Evolutionary conservation across 2,888 invertebrate species (phyloP), one percentile per base, ranked within the genome.

Genomic region (Drosophila setosimentum): DNA sequence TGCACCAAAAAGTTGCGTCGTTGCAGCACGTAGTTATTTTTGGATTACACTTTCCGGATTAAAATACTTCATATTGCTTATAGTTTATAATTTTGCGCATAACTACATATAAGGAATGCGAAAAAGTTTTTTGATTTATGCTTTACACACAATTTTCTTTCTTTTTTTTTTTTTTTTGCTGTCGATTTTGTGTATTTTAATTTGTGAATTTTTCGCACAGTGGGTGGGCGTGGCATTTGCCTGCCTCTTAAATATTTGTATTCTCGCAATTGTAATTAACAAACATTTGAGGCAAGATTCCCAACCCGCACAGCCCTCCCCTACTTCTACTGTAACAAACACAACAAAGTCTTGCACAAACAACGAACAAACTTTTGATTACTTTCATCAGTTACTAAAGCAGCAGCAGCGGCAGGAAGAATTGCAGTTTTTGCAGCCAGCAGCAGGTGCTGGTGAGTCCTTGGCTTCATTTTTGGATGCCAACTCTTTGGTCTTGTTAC

Each of bases 191-290:
- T 60, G 53, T 51, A 59, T 64, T 72, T 68, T 78, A 66, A 73
- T 83, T 69, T 81, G 59, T 53, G 68, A 66, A 64, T 66, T 80
- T 62, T 64, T 50, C 18, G 35, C 40, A 40, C 45, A 60, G 60
- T 11, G 49, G 33, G n/a, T 18, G 30, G 45, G 54, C 33, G 45
- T 40, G 54, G 50, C 49, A 54, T 48, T 27, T 59, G 21, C 16
- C 78, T 48, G 64, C 30, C 72, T 67, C 66, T 69, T 64, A 82
- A 82, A 69, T 84, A 84, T 73, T 87, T 82, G 82, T 57, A 87
- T 65, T 68, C 78, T 68, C 78, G 69, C 79, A 89, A 89, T 89
- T 89, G 87, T 81, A 87, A 72, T 78, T 85, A 82, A 79, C 85
- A 87, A 89, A 83, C 79, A 89, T 65, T 78, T 58, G 33, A 16